These are phyloP conservation scores for Phylloscopus trochiloides DNA, from an alignment of 2,113 vertebrate species.

Conservation along the genomic window DNA sequence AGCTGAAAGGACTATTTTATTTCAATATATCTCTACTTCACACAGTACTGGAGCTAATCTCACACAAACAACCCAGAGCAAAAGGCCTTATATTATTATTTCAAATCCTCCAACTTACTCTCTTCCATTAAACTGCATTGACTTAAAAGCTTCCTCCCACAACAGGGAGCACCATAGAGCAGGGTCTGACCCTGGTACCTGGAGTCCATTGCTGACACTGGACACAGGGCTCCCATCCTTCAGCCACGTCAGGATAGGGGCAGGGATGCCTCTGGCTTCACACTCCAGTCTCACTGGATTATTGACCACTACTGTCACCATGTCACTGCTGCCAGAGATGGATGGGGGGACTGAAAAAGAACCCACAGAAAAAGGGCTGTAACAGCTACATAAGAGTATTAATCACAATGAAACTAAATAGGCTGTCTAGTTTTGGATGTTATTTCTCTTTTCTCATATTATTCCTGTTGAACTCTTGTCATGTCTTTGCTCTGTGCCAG, in stretches of 20 bases:
- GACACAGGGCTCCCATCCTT: slow-evolving; percentile 94
- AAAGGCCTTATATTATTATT: not conserved
- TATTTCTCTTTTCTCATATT: not conserved
- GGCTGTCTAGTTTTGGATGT: not conserved
- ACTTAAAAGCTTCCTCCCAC: not conserved
- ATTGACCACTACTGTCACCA: slow-evolving; percentile 87
- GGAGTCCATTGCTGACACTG: slow-evolving; percentile 83
- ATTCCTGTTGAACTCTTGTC: not conserved
- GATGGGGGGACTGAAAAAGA: slow-evolving; percentile 80
- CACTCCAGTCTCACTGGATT: slow-evolving; percentile 86
- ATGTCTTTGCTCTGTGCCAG: not conserved
- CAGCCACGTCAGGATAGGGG: slow-evolving; percentile 91
- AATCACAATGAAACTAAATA: not conserved
- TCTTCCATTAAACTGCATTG: not conserved
- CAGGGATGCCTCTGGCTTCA: slow-evolving; percentile 89
- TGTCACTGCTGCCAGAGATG: slow-evolving; percentile 82
- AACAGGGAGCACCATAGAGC: not conserved
- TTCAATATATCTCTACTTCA: not conserved
- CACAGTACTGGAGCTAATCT: not conserved
- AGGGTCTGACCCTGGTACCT: slow-evolving; percentile 71
- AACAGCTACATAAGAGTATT: not conserved
- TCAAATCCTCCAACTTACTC: not conserved
- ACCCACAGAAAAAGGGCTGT: not conserved
- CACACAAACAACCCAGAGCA: not conserved
- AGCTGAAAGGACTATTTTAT: not conserved